phyloP scores from a whole-genome alignment of 2,113 vertebrate species.

The Lepus europaeus region DNA sequence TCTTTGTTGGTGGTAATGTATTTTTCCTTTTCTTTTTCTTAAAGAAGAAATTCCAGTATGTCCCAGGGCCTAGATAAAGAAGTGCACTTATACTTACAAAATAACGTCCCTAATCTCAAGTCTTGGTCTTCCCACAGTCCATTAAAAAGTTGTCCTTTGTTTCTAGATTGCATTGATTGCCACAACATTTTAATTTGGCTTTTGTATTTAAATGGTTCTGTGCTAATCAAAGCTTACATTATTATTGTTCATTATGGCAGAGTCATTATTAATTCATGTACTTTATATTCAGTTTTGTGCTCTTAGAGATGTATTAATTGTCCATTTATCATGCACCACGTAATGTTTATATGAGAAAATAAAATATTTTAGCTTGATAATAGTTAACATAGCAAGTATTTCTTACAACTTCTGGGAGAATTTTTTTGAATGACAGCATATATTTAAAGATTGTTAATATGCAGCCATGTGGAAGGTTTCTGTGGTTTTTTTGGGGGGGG shows the following conservation, averaged over 20 bases:
- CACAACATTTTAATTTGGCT: constrained; percentile 81
- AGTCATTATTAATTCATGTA: constrained; percentile 80
- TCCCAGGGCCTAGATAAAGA: constrained; percentile 77
- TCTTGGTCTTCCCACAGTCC: constrained; percentile 78
- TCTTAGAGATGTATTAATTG: constrained; percentile 47
- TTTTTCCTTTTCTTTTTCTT: constrained; percentile 56
- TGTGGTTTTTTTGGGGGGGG: background rate
- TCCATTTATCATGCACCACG: constrained; percentile 58
- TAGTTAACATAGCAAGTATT: constrained; percentile 72
- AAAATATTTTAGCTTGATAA: constrained; percentile 68
- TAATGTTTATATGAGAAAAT: constrained; percentile 77
- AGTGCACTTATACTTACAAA: constrained; percentile 85
- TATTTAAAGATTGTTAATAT: constrained; percentile 48
- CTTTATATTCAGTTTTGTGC: constrained; percentile 82
- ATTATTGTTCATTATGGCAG: constrained; percentile 76
- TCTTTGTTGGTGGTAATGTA: constrained; percentile 69
- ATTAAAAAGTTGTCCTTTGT: constrained; percentile 79
- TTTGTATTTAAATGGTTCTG: constrained; percentile 78
- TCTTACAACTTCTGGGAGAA: constrained; percentile 73
- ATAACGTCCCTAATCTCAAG: constrained; percentile 75
- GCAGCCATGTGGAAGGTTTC: constrained; percentile 10
- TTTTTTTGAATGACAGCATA: constrained; percentile 50
- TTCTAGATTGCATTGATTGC: constrained; percentile 81
- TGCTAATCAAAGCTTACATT: constrained; percentile 80
- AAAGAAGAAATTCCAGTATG: constrained; percentile 81